Base-by-base conservation (phyloP, 1,140 invertebrate species). In the Eupristina koningsbergeri region DNA sequence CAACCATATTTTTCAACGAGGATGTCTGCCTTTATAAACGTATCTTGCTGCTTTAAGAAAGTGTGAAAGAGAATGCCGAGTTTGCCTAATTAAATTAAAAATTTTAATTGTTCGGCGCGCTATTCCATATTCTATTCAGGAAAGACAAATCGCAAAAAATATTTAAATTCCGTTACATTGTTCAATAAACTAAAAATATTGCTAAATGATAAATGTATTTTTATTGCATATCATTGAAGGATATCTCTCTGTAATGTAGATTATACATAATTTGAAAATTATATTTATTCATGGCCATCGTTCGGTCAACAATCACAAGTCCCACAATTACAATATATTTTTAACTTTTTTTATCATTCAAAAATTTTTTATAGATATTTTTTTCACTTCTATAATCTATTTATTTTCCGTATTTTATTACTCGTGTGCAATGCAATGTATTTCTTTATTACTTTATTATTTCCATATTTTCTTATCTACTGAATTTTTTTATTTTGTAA, bases 221-320 rank as follows among this genome's bases (percentile, higher is more conserved):
- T 17, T 15, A 6, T 17, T 45, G 11, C 26, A 15, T 29, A 47
- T 45, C 39, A 45, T 29, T 11, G 41, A 73, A 45, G 41, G 76
- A 41, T 64, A 64, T 64, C n/a, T 45, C 13, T 78, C n/a, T 64
- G 58, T 78, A 45, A 78, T 78, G n/a, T 29, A 64, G 36, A 64
- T 64, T 78, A 39, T 64, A 61, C 39, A 45, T 31, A 64, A 78
- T 63, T n/a, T 41, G 39, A 29, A 64, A 53, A 36, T 9, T 71
- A 36, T 80, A 9, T 71, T 39, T 80, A 36, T 47, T 22, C 29
- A 58, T 36, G n/a, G 61, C 69, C 31, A 19, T 17, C 26, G 8
- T n/a, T 41, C 53, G 36, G 19, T 45, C 39, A 31, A 45, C 22
- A 45, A 81, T 58, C 5, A 45, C 34, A 29, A 73, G 50, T 69